Conservation (phyloP, 2,113 vertebrate species). For the Bombycilla garrulus region DNA sequence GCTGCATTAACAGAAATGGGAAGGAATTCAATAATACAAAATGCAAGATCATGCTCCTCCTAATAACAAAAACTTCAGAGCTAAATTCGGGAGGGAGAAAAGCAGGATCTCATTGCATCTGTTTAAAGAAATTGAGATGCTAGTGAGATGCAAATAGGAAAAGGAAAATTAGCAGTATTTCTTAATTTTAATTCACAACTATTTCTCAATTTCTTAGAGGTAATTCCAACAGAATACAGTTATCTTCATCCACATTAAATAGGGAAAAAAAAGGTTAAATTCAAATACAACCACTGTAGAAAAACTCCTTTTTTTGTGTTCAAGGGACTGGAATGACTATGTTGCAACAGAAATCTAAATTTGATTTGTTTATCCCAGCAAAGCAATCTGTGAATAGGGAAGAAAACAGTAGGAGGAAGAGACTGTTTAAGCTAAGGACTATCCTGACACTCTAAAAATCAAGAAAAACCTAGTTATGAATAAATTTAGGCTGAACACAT, state of each 20-base stretch:
- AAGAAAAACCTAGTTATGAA: neutral
- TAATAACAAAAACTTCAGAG: neutral
- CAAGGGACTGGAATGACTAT: neutral
- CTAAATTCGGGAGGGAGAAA: neutral
- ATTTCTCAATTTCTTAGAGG: neutral
- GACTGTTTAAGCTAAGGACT: neutral
- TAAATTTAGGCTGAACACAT: neutral
- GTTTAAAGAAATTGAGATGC: neutral
- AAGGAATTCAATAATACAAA: neutral
- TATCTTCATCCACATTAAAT: neutral
- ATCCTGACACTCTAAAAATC: neutral
- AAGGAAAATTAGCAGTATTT: neutral
- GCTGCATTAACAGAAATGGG: neutral
- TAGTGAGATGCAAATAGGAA: neutral
- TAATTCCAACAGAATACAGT: neutral
- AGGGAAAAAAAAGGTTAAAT: neutral
- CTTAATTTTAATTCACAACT: neutral
- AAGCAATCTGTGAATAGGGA: neutral
- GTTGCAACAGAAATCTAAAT: neutral
- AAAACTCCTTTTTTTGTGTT: neutral
- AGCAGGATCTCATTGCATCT: neutral
- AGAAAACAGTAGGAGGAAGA: conserved; percentile 12
- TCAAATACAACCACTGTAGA: neutral
- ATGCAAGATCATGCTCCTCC: neutral
- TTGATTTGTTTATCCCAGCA: neutral